Base-by-base conservation (phyloP, 2,888 invertebrate species). In the Spodoptera exigua region DNA sequence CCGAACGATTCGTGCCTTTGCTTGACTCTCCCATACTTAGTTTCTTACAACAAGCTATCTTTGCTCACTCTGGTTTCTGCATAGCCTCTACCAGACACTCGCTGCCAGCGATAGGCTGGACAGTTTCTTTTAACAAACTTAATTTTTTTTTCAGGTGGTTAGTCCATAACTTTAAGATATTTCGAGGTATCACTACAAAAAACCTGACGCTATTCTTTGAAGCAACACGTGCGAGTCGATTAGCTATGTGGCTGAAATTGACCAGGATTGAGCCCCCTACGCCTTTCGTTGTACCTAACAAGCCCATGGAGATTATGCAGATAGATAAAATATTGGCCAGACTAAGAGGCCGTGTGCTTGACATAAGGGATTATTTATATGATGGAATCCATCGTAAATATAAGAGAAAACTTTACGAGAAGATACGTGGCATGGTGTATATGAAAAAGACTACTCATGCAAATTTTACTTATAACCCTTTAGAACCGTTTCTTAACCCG, bases 311-410 rank as follows among this genome's bases (percentile, higher is more conserved):
- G 18, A 68, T 75, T 9, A 59, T 83, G 3, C 54, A 68, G 0
- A 47, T 85, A 3, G 92, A 92, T 46, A 59, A 41, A 1, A 34
- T 63, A 3, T 59, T 92, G 2, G 61, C 76, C 0, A 78, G 56
- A 4, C 16, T 91, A n/a, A 57, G 41, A 11, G 92, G 90, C 0
- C 56, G 36, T 0, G 49, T 86, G 0, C 83, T 79, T n/a, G 92
- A 92, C 49, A 78, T 91, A 2, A 83, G 92, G 70, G 89, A 92
- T 56, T 87, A 72, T 36, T 46, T 91, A 0, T 69, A 73, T 16
- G 37, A 69, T 1, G 81, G 84, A 0, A 35, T 16, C 2, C 82
- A 75, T 60, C 82, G 72, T 13, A 27, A 53, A 1, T 70, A 77
- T 18, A 92, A 92, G 68, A 16, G 14, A 0, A 40, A 47, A 2